phyloP scores from a whole-genome alignment of 2,797 vertebrate species.

The Rhinophrynus dorsalis region DNA sequence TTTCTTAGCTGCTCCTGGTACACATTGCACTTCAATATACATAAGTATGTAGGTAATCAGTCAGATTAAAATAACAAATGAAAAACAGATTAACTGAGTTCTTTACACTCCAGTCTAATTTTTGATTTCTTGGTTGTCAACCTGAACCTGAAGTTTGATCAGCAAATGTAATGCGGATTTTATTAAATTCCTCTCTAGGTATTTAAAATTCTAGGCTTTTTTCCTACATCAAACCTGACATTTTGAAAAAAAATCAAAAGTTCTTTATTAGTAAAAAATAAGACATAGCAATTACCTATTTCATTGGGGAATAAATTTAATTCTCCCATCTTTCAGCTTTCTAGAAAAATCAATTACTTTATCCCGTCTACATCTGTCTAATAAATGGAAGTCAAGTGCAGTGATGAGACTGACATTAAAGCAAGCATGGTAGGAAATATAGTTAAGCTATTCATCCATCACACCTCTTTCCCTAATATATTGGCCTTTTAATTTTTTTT shows the following conservation, averaged over 20 bases:
- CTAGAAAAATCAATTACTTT: conserved; percentile 33
- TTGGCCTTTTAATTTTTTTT: neutral
- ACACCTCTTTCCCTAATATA: neutral
- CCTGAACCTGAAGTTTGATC: conserved; percentile 9
- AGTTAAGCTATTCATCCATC: neutral
- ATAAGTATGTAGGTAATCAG: conserved; percentile 3
- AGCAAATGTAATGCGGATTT: conserved; percentile 21
- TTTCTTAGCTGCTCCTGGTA: too few species aligned
- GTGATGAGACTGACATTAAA: conserved; percentile 14
- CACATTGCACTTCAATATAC: neutral
- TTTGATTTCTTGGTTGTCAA: conserved; percentile 25
- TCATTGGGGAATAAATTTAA: conserved; percentile 42
- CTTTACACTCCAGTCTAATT: neutral
- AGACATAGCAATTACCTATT: conserved; percentile 31
- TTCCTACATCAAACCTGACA: conserved; percentile 5
- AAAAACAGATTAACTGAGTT: conserved; percentile 30
- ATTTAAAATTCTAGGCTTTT: conserved; percentile 27
- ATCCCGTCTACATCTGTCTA: conserved; percentile 7
- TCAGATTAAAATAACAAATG: conserved; percentile 33
- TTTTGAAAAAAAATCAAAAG: conserved; percentile 32
- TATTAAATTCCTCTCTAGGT: conserved; percentile 44
- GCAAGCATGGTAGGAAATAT: neutral
- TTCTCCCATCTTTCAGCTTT: conserved; percentile 28
- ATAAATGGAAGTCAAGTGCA: conserved; percentile 24
- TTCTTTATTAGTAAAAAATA: conserved; percentile 28